Percentiles rank a stretch among this genome's conserved stretches.
These are phyloP conservation scores for Jacana jacana DNA, from an alignment of 2,113 vertebrate genomes.

Conservation along the genomic window DNA sequence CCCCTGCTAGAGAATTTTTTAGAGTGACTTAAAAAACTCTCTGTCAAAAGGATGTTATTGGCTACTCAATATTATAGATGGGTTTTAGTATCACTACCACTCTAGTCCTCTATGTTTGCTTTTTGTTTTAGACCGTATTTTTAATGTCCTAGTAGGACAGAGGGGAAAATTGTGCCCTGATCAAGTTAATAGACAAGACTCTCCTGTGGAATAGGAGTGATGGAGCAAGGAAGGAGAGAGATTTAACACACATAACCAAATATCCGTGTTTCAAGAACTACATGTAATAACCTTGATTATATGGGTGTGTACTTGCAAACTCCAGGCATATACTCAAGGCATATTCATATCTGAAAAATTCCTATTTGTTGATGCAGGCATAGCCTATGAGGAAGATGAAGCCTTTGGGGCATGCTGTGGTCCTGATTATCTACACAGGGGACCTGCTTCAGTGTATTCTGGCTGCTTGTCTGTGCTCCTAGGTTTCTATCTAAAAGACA, in stretches of 20 bases:
- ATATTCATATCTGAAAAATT: neutral
- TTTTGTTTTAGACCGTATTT: neutral
- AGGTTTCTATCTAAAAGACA: neutral
- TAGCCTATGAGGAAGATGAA: neutral
- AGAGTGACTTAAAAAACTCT: neutral
- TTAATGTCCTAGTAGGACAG: neutral
- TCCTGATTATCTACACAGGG: neutral
- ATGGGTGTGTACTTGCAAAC: neutral
- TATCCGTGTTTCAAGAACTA: neutral
- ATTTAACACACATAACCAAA: neutral
- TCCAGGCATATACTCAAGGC: neutral
- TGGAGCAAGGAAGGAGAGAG: neutral
- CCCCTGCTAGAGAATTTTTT: neutral
- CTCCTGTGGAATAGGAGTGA: neutral
- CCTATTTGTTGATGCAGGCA: neutral
- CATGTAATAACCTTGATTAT: neutral
- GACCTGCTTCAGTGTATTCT: neutral
- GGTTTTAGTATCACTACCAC: neutral
- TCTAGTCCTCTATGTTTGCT: neutral
- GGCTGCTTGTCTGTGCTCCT: neutral
- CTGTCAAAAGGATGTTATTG: neutral
- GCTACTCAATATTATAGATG: neutral
- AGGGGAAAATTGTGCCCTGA: neutral
- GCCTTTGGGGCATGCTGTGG: neutral
- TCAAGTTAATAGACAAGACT: neutral